These are phyloP conservation scores for Drosophila bipectinata DNA, from an alignment of 1,140 invertebrate genomes.

Conservation along the genomic window DNA sequence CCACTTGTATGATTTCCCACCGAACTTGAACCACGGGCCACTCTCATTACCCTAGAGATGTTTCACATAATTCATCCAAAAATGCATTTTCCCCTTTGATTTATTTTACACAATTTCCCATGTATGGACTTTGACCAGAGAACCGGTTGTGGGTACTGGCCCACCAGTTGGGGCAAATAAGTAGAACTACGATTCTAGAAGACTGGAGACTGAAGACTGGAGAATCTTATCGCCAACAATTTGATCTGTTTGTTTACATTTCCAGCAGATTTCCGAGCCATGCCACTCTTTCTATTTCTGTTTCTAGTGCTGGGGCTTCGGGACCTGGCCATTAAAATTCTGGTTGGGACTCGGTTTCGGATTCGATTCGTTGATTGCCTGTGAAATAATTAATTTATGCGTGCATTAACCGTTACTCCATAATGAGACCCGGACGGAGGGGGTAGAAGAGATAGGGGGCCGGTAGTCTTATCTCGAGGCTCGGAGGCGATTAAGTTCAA, in stretches of 20 bases:
- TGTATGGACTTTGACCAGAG: constrained; percentile 49
- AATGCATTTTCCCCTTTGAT: constrained; percentile 44
- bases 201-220: background rate
- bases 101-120: constrained; percentile 62
- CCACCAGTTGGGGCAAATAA: constrained; percentile 12
- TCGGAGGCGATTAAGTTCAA: constrained; percentile 67
- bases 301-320: constrained; percentile 24
- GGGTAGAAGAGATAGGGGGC: background rate
- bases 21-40: background rate
- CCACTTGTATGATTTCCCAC: constrained; percentile 25
- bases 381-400: constrained; percentile 79
- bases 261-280: constrained; percentile 26
- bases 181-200: constrained; percentile 6
- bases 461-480: constrained; percentile 51
- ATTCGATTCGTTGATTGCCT: constrained; percentile 45
- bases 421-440: constrained; percentile 44
- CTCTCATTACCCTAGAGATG: constrained; percentile 34
- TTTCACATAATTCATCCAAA: constrained; percentile 25
- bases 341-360: constrained; percentile 15
- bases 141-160: constrained; percentile 44
- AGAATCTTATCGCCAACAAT: constrained; percentile 57
- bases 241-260: constrained; percentile 68
- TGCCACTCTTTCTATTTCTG: constrained; percentile 45
- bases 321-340: constrained; percentile 32
- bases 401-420: constrained; percentile 78